Base-by-base conservation (phyloP, 2,888 invertebrate species). In the Hesperia comma region DNA sequence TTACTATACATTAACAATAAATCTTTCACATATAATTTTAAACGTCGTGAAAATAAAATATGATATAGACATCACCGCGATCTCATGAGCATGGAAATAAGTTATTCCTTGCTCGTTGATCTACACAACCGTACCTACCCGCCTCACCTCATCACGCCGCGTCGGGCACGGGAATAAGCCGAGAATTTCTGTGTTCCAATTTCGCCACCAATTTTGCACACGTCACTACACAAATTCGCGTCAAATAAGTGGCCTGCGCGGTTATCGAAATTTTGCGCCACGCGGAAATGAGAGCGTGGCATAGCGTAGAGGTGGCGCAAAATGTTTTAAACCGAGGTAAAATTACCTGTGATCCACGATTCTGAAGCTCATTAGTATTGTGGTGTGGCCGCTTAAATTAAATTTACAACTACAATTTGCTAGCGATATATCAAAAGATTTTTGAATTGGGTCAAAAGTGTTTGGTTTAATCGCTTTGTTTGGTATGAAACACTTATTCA, bases 221-320 rank as follows among this genome's bases (percentile, higher is more conserved):
- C 82, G 82, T 64, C 64, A 77, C 79, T 83, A 78, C 80, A 86
- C 84, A 86, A 86, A 85, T 85, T 86, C 78, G 75, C 77, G 75
- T 75, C 75, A 80, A 84, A 87, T 84, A 87, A 85, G 83, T 83
- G 82, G 82, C 80, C 78, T 69, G 79, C 74, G 79, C 72, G 80
- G 79, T 82, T 83, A 87, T 85, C 83, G 82, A 83, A 83, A 82
- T 82, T 84, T 79, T 73, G 72, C 73, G 77, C 69, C 73, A 74
- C 67, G 63, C 70, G 67, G 68, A 66, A 69, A 68, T 71, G 70
- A 62, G 54, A 51, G 58, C 57, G 51, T 53, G 54, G 58, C 53
- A 49, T 66, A 63, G 68, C 53, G 54, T 66, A 63, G 68, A 68
- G 64, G 64, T 40, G 49, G 63, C 15, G 40, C n/a, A 56, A 55